Evolutionary conservation across 1,140 invertebrate species (phyloP).

Genomic region (Scaptomyza graminum): DNA sequence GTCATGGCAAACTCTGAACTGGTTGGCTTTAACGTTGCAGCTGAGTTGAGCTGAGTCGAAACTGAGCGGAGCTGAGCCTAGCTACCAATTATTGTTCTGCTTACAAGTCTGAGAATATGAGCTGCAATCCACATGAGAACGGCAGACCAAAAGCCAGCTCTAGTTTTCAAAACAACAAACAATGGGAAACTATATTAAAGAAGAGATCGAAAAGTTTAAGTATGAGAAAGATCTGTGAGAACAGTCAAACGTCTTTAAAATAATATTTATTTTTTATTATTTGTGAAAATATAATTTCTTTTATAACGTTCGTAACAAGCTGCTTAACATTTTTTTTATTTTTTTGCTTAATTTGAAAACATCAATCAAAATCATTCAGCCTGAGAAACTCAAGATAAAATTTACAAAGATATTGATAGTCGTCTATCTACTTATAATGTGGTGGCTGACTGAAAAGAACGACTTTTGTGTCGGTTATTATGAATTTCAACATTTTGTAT

Average conservation of each 20-base stretch:
- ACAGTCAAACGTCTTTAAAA: no score
- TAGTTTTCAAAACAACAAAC: constrained; percentile 18
- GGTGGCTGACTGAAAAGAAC: constrained; percentile 8
- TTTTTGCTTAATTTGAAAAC: not conserved
- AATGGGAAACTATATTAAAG: constrained; percentile 22
- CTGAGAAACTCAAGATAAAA: constrained; percentile 24
- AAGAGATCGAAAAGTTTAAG: not conserved
- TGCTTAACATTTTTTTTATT: not conserved
- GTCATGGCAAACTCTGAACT: constrained; percentile 57
- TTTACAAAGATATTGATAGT: constrained; percentile 10
- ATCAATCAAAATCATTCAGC: constrained; percentile 4
- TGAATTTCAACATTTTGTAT: not conserved
- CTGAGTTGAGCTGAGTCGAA: not conserved
- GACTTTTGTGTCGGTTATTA: constrained; percentile 4
- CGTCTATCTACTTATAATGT: constrained; percentile 2
- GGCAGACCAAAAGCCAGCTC: constrained; percentile 23
- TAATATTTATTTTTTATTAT: no score
- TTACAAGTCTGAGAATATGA: constrained; percentile 60
- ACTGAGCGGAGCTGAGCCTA: constrained; percentile 10
- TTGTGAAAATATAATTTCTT: no score
- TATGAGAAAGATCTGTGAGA: no score
- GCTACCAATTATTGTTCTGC: constrained; percentile 70
- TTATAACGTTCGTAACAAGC: no score
- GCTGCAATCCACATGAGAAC: constrained; percentile 35
- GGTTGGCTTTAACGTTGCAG: constrained; percentile 9